phyloP scores from a whole-genome alignment of 2,888 invertebrate genomes.

The Exocentrus adspersus region DNA sequence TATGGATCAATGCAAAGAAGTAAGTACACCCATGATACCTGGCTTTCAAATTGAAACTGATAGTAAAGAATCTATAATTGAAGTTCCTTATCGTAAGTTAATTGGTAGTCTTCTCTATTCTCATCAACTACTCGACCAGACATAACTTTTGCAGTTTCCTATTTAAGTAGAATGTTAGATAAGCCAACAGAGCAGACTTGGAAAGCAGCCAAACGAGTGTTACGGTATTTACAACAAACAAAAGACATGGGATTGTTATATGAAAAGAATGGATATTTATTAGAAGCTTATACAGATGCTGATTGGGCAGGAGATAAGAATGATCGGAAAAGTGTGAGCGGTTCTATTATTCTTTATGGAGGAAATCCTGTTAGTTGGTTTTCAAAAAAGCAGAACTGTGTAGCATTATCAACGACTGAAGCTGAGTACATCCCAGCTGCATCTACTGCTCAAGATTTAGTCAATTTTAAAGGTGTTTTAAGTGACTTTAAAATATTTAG shows the following conservation, averaged over 20 bases:
- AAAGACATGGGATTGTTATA: constrained; percentile 28
- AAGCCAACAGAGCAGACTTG: neutral
- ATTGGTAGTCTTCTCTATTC: constrained; percentile 25
- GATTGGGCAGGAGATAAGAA: constrained; percentile 38
- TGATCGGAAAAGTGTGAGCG: constrained; percentile 39
- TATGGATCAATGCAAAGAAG: constrained; percentile 18
- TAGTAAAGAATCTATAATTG: constrained; percentile 3
- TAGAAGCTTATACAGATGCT: constrained; percentile 33
- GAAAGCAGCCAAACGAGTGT: constrained; percentile 4
- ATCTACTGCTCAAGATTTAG: constrained; percentile 16
- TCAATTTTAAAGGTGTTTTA: constrained; percentile 21
- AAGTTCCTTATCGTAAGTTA: constrained; percentile 19
- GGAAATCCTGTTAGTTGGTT: constrained; percentile 30
- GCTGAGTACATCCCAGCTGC: constrained; percentile 29
- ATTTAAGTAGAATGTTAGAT: neutral
- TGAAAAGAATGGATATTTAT: neutral
- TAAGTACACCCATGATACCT: constrained; percentile 22
- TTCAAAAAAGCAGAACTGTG: constrained; percentile 35
- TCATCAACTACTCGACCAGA: constrained; percentile 21
- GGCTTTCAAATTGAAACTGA: constrained; percentile 20
- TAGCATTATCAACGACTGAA: constrained; percentile 37
- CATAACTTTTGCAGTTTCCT: neutral
- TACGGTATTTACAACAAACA: constrained; percentile 40
- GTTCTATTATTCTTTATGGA: constrained; percentile 29
- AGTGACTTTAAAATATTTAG: neutral